Evolutionary conservation across 2,113 vertebrate species (phyloP), one percentile per base, ranked within the genome.

Genomic region (Paracanthobrama guichenoti): DNA sequence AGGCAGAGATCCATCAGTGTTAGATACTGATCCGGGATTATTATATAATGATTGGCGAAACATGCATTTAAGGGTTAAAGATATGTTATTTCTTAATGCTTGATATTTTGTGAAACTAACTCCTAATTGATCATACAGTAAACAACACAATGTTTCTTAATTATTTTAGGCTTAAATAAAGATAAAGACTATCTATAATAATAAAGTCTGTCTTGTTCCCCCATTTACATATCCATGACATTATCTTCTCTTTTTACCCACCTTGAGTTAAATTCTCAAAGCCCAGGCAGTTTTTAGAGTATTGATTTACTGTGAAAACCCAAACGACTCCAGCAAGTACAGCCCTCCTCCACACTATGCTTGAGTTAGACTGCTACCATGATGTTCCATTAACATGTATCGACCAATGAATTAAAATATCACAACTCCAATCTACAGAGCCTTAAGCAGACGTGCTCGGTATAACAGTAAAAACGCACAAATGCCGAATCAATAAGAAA

Each of bases 331-430:
- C 10, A 35, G 24, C 42, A 11, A n/a, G 57, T 55, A 18, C 28
- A 71, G 66, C 22, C 28, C 80, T 71, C 22, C 64, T 79, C 13
- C 35, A 50, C 73, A 46, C 66, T 67, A 66, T 13, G 50, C 74
- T 72, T 28, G 26, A n/a, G 66, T 85, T 79, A 74, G 78, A 71
- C 76, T 71, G 39, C 74, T 22, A 73, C 77, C 76, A 35, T 18
- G 69, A 50, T 84, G 35, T 64, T 86, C 77, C 44, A 81, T 88
- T 86, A 85, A 83, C 76, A 84, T 72, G 57, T 64, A 81, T 88
- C 44, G 62, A 86, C 79, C 50, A 53, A 74, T 55, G 50, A 88
- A 88, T 88, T 86, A 85, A 88, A 84, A 77, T 86, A 88, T 86
- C 80, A 83, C 86, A 84, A 81, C 76, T 85, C 84, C 78, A 86